These are phyloP conservation scores for Iphiclides podalirius DNA, from an alignment of 2,888 invertebrate species.

Conservation along the genomic window DNA sequence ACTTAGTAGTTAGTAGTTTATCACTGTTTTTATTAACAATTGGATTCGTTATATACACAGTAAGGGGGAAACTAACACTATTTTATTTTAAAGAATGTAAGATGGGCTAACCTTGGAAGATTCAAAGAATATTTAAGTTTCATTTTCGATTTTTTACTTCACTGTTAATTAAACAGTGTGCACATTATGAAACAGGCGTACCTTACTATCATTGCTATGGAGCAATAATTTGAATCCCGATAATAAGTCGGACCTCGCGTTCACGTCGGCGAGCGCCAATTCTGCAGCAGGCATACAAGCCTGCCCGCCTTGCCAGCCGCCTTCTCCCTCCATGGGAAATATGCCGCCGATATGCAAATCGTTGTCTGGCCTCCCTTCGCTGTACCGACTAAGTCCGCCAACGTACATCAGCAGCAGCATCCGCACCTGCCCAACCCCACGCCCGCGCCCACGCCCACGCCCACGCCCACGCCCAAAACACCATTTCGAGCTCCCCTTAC, in stretches of 20 bases:
- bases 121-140: too few species aligned
- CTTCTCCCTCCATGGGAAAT: constrained; percentile 97
- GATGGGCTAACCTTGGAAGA: too few species aligned
- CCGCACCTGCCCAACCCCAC: constrained; percentile 37
- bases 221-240: constrained; percentile 94
- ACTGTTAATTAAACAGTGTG: too few species aligned
- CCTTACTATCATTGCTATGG: constrained; percentile 98
- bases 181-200: too few species aligned
- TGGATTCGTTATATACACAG: too few species aligned
- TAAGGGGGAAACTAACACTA: too few species aligned
- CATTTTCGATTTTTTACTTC: too few species aligned
- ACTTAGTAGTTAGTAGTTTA: too few species aligned
- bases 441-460: constrained; percentile 31
- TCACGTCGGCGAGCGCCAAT: constrained; percentile 97
- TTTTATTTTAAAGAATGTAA: too few species aligned
- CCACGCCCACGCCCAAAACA: constrained; percentile 29
- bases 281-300: constrained; percentile 99
- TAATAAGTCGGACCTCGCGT: constrained; percentile 91
- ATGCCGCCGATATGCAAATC: constrained; percentile 98
- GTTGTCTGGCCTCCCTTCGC: constrained; percentile 79
- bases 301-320: constrained; percentile 99
- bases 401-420: constrained; percentile 57
- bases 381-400: constrained; percentile 51
- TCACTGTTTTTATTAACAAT: too few species aligned
- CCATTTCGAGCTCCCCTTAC: constrained; percentile 42